Evolutionary conservation across 1,140 invertebrate species (phyloP).

Genomic region (Hyles euphorbiae): DNA sequence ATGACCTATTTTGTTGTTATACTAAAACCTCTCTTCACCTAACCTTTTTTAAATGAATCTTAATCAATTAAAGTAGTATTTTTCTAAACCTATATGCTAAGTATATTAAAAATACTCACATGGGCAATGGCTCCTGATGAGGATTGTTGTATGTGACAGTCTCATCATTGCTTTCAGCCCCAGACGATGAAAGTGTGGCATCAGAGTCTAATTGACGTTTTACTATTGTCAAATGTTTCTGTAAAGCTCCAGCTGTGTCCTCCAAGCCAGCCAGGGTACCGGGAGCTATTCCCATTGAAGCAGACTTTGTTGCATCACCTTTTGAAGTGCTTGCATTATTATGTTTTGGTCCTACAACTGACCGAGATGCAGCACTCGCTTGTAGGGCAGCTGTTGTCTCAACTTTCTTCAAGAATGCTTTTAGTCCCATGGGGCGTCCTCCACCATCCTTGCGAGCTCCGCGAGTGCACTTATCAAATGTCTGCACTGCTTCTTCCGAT

Average conservation of each 20-base stretch:
- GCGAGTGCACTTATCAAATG: conserved; percentile 79
- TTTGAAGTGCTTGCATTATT: conserved; percentile 81
- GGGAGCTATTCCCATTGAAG: conserved; percentile 60
- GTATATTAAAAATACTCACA: conserved; percentile 79
- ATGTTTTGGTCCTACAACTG: conserved; percentile 59
- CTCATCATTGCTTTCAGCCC: conserved; percentile 95
- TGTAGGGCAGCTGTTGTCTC: conserved; percentile 60
- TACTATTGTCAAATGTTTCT: conserved; percentile 82
- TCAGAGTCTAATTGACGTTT: conserved; percentile 90
- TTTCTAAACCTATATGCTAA: not conserved
- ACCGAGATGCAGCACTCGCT: conserved; percentile 54
- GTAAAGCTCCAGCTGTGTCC: conserved; percentile 81
- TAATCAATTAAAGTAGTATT: not conserved
- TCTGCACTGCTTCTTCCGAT: conserved; percentile 84
- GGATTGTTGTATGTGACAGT: conserved; percentile 86
- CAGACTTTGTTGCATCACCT: conserved; percentile 55
- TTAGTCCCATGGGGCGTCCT: conserved; percentile 50
- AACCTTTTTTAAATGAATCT: not conserved
- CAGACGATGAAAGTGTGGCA: conserved; percentile 94
- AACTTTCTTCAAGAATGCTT: conserved; percentile 58
- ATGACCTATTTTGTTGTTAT: no score
- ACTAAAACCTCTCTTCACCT: not conserved
- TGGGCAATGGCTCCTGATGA: conserved; percentile 83
- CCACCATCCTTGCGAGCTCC: conserved; percentile 53
- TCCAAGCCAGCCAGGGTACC: conserved; percentile 76